Evolutionary conservation across 2,888 invertebrate genomes (phyloP), one percentile per base, ranked within the genome.

Genomic region (Clunio marinus): DNA sequence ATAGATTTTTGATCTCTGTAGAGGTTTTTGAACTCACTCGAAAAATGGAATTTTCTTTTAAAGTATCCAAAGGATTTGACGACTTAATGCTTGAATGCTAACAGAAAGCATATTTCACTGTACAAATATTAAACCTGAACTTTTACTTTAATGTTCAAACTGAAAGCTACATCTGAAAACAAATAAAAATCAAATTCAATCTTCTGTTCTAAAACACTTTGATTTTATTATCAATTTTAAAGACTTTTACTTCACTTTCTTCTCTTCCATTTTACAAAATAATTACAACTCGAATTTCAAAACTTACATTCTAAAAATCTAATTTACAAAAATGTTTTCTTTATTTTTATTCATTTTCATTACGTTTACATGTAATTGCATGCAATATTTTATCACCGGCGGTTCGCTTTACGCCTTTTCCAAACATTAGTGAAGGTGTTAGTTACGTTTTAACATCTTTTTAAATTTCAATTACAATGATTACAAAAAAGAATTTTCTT

Each of bases 281-380:
- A 57, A 57, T 57, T 57, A 57, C 57, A 57, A 57, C 57, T 57
- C 13, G 57, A 57, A 57, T n/a, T 4, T 57, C 27, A 57, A 27
- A 57, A 25, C 57, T 57, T 57, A 57, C 25, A 22, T 27, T n/a
- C 57, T 57, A 57, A n/a, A 25, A 57, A 27, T 27, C 57, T 57
- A 57, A 25, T 57, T 32, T 57, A 27, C 57, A 57, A 27, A 27
- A 24, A 57, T 57, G 57, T 27, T 57, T 15, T 57, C 13, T 22
- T 51, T 51, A 7, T 51, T 45, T 17, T 45, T 45, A 7, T n/a
- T 17, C 45, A 45, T 13, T 15, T 45, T 22, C 22, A 7, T 51
- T 57, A 17, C 51, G 51, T 51, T 51, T 51, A 51, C 51, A 51
- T 51, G 51, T 51, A 51, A 51, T 51, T 51, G 51, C 51, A 51